Percentiles rank a stretch among this genome's conserved stretches.
Conservation (phyloP, 2,113 vertebrate species). For the Barbus barbus region DNA sequence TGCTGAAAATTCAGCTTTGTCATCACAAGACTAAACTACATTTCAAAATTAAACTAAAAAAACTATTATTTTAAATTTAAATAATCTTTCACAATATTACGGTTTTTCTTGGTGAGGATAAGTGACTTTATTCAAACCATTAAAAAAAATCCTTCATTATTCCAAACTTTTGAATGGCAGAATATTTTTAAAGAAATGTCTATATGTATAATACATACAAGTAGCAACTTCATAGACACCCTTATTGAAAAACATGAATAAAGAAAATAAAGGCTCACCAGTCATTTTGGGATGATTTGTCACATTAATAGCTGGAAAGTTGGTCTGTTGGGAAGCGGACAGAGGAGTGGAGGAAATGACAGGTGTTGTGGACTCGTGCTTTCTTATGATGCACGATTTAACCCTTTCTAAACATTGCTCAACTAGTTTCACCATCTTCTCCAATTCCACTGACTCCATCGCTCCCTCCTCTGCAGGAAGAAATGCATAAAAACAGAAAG, state of each 20-base stretch:
- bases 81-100: not conserved
- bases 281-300: not conserved
- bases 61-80: not conserved
- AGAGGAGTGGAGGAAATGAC: not conserved
- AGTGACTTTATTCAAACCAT: not conserved
- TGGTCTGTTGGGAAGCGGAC: not conserved
- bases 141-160: not conserved
- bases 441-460: constrained; percentile 74
- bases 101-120: no score
- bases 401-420: constrained; percentile 94
- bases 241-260: not conserved
- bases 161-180: not conserved
- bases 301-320: not conserved
- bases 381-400: constrained; percentile 79
- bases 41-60: not conserved
- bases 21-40: not conserved
- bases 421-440: constrained; percentile 88
- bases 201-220: not conserved
- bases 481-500: not conserved
- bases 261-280: constrained; percentile 23
- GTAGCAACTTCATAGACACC: not conserved
- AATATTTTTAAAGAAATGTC: not conserved
- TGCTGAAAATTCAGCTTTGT: not conserved
- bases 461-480: constrained; percentile 68
- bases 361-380: constrained; percentile 16